phyloP scores from a whole-genome alignment of 2,888 invertebrate genomes.

The Tenthredo mesomela region DNA sequence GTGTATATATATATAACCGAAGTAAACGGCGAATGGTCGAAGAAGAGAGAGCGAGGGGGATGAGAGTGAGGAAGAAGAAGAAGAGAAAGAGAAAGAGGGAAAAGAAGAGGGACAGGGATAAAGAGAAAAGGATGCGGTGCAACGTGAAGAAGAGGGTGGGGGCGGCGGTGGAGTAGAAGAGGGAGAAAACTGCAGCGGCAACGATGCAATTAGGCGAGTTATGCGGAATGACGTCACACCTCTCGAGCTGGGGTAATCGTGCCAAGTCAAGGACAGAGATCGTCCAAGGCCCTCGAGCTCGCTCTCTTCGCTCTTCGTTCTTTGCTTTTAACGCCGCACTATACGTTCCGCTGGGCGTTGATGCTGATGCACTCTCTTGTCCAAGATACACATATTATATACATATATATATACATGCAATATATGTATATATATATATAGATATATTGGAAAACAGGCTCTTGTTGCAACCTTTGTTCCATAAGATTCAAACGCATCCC shows the following conservation, averaged over 20 bases:
- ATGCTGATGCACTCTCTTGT: not conserved
- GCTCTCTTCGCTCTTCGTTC: slow-evolving; percentile 37
- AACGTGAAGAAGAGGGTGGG: not conserved
- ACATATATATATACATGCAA: no score
- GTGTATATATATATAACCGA: not conserved
- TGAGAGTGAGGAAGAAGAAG: no score
- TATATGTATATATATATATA: not conserved
- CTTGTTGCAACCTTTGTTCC: not conserved
- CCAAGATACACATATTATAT: not conserved
- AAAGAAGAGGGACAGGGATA: not conserved
- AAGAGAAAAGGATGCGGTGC: not conserved
- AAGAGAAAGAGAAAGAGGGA: no score
- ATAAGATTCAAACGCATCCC: not conserved
- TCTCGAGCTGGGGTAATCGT: slow-evolving; percentile 76
- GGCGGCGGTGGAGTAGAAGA: slow-evolving; percentile 39
- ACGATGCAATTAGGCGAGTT: slow-evolving; percentile 78
- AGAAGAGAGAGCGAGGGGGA: slow-evolving; percentile 29
- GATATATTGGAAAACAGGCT: not conserved
- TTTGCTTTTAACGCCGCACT: slow-evolving; percentile 32
- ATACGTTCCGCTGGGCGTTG: not conserved
- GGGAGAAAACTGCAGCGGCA: slow-evolving; percentile 67
- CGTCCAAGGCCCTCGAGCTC: slow-evolving; percentile 72
- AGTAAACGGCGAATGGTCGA: not conserved
- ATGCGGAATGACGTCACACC: slow-evolving; percentile 78
- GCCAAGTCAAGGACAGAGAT: slow-evolving; percentile 78